phyloP scores from a whole-genome alignment of 2,888 invertebrate genomes.

The Eristalis arbustorum region DNA sequence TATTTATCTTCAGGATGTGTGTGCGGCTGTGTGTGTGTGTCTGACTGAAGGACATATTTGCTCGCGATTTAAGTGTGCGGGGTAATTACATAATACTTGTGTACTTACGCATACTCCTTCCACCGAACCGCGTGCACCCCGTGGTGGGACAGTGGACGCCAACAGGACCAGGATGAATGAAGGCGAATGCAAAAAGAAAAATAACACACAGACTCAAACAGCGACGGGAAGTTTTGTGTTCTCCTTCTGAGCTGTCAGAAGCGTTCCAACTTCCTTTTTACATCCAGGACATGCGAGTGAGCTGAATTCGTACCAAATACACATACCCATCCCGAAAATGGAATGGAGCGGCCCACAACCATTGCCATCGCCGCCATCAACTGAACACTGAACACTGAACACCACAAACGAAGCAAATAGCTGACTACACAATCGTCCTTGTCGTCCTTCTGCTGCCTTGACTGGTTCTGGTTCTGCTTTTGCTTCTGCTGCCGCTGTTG shows the following conservation, averaged over 20 bases:
- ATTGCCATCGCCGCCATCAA: neutral
- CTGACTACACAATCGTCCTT: conserved; percentile 41
- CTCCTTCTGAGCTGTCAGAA: conserved; percentile 55
- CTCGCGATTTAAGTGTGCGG: conserved; percentile 57
- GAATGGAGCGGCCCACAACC: neutral
- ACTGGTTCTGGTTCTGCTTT: conserved; percentile 1
- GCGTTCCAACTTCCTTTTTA: conserved; percentile 59
- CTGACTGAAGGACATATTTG: conserved; percentile 54
- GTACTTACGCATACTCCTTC: conserved; percentile 17
- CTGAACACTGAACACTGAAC: neutral
- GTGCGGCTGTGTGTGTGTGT: conserved; percentile 3
- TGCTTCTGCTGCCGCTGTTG: conserved; percentile 42
- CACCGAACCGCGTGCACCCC: too few relatives aligned
- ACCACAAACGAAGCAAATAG: conserved; percentile 37
- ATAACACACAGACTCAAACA: neutral
- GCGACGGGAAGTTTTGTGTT: conserved; percentile 26
- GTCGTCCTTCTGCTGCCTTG: conserved; percentile 16
- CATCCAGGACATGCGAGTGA: conserved; percentile 64
- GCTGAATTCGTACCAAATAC: conserved; percentile 44
- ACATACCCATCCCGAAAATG: conserved; percentile 9
- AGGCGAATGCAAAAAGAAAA: neutral
- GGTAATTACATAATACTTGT: conserved; percentile 63
- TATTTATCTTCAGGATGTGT: conserved; percentile 30
- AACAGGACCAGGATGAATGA: conserved; percentile 4
- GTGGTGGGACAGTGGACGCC: conserved; percentile 18